phyloP scores from a whole-genome alignment of 1,140 invertebrate genomes.

The Microplitis mediator region DNA sequence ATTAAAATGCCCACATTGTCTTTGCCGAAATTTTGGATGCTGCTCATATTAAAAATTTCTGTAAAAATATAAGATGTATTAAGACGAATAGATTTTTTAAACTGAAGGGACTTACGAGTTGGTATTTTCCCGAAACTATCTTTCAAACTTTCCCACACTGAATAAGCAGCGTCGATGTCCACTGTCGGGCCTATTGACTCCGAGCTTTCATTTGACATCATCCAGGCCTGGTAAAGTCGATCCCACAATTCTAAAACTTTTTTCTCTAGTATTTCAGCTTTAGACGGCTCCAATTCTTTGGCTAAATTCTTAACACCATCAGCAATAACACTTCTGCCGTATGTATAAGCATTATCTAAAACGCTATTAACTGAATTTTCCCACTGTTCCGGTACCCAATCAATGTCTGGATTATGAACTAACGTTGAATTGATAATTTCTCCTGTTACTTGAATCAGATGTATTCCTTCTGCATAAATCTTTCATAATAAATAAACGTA shows the following conservation, averaged over 20 bases:
- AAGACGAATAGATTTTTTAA: neutral
- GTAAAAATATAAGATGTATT: slow-evolving; percentile 18
- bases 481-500: slow-evolving; percentile 54
- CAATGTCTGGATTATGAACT: slow-evolving; percentile 84
- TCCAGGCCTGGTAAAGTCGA: slow-evolving; percentile 89
- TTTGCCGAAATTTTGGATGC: slow-evolving; percentile 81
- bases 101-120: slow-evolving; percentile 43
- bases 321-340: slow-evolving; percentile 85
- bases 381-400: slow-evolving; percentile 68
- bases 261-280: slow-evolving; percentile 84
- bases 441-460: slow-evolving; percentile 85
- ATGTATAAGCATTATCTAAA: slow-evolving; percentile 89
- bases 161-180: slow-evolving; percentile 69
- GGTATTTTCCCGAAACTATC: slow-evolving; percentile 76
- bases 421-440: slow-evolving; percentile 90
- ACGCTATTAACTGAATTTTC: slow-evolving; percentile 84
- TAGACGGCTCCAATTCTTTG: slow-evolving; percentile 79
- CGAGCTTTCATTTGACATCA: slow-evolving; percentile 68
- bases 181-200: slow-evolving; percentile 67
- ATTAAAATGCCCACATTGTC: slow-evolving; percentile 91
- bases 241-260: slow-evolving; percentile 94
- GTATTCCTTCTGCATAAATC: slow-evolving; percentile 94
- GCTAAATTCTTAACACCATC: slow-evolving; percentile 79
- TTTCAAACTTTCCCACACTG: slow-evolving; percentile 74
- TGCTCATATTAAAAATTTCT: slow-evolving; percentile 77